phyloP scores from a whole-genome alignment of 2,113 vertebrate genomes.

The Cinclus mexicanus region DNA sequence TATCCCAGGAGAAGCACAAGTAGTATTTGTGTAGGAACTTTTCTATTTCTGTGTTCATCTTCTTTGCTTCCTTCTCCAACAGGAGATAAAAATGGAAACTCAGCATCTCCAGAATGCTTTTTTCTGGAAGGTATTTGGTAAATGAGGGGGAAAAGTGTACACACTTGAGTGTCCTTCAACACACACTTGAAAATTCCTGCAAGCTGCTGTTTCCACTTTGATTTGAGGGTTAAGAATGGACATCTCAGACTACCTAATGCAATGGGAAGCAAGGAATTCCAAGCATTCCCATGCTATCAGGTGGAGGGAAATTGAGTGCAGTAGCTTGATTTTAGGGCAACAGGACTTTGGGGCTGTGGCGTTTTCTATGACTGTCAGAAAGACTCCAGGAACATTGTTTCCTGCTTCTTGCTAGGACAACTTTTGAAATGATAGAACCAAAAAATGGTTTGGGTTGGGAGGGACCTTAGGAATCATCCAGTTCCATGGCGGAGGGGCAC shows the following conservation, averaged over 20 bases:
- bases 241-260: background rate
- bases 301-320: background rate
- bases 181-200: background rate
- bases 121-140: background rate
- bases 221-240: background rate
- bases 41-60: background rate
- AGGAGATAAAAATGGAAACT: background rate
- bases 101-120: background rate
- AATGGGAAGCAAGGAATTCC: background rate
- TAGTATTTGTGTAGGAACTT: background rate
- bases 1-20: background rate
- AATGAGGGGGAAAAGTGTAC: background rate
- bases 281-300: background rate
- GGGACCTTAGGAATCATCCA: too few species aligned
- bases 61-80: background rate
- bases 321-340: background rate
- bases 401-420: background rate
- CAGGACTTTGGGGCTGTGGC: background rate
- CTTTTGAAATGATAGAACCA: background rate
- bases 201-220: background rate
- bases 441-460: background rate
- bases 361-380: background rate
- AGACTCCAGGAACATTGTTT: background rate
- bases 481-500: background rate
- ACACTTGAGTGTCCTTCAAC: background rate